Evolutionary conservation across 2,113 vertebrate genomes (phyloP), one percentile per base, ranked within the genome.

Genomic region (Brachyhypopomus gauderio): DNA sequence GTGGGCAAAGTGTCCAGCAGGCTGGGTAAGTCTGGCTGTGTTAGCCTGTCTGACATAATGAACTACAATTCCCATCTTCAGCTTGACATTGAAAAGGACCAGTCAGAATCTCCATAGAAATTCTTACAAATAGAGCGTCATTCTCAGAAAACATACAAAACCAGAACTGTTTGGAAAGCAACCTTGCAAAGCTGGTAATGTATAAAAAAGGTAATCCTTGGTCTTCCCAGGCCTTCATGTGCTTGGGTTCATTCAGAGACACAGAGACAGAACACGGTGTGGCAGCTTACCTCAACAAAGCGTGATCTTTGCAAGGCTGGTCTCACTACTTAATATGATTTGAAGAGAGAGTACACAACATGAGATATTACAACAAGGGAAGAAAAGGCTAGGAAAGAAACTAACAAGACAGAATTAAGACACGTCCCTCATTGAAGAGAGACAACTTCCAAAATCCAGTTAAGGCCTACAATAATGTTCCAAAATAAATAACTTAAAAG

Each of bases 401-500:
- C 45, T 79, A 23, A 22, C 0, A 67, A 23, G 2, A 60, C 78
- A 22, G 77, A 75, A 87, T 79, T 78, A 81, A 85, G 80, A 41
- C 41, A 41, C 41, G 41, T 82, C 85, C 78, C 66, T 83, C 78
- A 81, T 84, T 86, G 75, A 66, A 78, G 78, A 78, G n/a, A 11
- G 2, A 60, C 69, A 87, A 66, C 9, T 48, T 75, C 59, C 23
- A 48, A 81, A 81, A 45, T 64, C 63, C 72, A n/a, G 27, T 69
- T 34, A 55, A 85, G 22, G 11, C 85, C 63, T 71, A 75, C n/a
- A 76, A 69, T 72, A 52, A 19, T 34, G 25, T 83, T 84, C 79
- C 77, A 88, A 90, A 91, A 93, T 93, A 93, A 93, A 93, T 93
- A 90, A 92, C 86, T 87, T 84, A 83, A 86, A 86, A 19, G 77